Conservation (phyloP, 2,888 invertebrate species). For the Leptopilina drosophilae region DNA sequence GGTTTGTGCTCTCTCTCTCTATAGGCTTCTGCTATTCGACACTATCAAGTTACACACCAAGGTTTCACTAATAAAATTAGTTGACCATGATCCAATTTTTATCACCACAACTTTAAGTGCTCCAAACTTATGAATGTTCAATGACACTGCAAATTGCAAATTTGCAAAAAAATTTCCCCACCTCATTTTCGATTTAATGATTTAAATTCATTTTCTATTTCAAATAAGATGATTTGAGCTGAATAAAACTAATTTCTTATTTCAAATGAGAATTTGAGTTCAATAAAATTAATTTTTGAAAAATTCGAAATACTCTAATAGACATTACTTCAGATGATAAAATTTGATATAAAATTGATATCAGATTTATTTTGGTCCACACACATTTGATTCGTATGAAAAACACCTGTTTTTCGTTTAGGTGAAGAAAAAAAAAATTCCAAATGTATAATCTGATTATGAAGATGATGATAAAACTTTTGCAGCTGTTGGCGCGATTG, state of each 20-base stretch:
- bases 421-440: not conserved
- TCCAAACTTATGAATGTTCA: not conserved
- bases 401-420: not conserved
- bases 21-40: not conserved
- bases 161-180: not conserved
- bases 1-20: not conserved
- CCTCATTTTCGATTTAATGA: no score
- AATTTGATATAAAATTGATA: not conserved
- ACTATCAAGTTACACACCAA: constrained; percentile 23
- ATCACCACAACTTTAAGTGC: not conserved
- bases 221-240: no score
- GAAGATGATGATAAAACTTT: not conserved
- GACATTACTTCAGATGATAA: not conserved
- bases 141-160: not conserved
- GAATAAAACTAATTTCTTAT: no score
- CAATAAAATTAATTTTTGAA: no score
- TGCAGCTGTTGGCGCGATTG: not conserved
- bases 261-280: no score
- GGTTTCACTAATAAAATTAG: constrained; percentile 33
- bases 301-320: no score
- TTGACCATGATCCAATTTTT: constrained; percentile 35
- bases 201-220: no score
- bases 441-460: not conserved
- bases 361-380: not conserved
- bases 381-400: no score